Base-by-base conservation (phyloP, 2,113 vertebrate genomes). In the Numida meleagris region DNA sequence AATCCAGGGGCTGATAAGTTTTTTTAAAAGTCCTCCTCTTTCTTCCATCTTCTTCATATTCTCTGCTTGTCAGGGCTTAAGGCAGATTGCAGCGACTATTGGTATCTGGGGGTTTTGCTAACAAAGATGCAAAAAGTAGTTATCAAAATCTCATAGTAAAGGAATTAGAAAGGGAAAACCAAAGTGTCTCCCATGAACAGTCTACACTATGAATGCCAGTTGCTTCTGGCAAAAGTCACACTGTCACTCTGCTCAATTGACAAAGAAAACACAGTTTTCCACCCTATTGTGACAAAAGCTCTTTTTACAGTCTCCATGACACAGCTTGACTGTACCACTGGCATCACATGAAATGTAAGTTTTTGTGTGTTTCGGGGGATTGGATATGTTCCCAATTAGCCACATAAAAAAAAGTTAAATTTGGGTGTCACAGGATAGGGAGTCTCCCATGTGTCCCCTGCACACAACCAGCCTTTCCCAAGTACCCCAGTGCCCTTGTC, bases 41-140 rank as follows among this genome's bases (percentile, higher is more conserved):
- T 84, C 62, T 78, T 78, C 46, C 75, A 86, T 71, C 70, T 87
- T 67, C n/a, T 83, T 92, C 58, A 91, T 53, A 61, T 31, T 59
- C 4, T 93, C 40, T 91, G 36, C 63, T 94, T 89, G 61, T 81
- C 83, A 59, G 6, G 72, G 40, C 48, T 66, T 8, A 83, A 93
- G 55, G 70, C 48, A 89, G 79, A 82, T 58, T 88, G 78, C 83
- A 87, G 57, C 50, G 93, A 43, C 57, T 92, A 66, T 33, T 81
- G 51, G 14, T 59, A 89, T 53, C 25, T 66, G 74, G 38, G 23
- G 11, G 42, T 38, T 40, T 73, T 90, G 42, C 31, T 78, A 14
- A 73, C 43, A 79, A 82, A 77, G 23, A 73, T 36, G 33, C 27
- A n/a, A 16, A 77, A 79, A 67, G n/a, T 10, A 72, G 17, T 36